phyloP scores from a whole-genome alignment of 2,797 vertebrate species.

The Sebastes oblongus region DNA sequence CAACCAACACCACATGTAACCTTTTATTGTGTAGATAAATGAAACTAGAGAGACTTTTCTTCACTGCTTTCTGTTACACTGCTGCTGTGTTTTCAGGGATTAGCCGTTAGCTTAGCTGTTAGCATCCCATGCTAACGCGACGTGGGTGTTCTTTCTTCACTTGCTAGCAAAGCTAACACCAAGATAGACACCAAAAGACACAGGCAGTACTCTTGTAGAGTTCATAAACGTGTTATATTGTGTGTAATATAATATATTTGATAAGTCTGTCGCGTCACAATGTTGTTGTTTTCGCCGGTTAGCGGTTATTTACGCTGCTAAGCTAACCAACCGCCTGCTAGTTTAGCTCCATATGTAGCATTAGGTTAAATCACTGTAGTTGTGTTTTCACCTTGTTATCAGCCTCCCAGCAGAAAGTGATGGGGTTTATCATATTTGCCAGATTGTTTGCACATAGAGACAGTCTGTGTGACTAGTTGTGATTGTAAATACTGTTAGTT shows the following conservation, averaged over 20 bases:
- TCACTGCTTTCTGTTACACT: conserved; percentile 35
- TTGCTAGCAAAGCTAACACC: conserved; percentile 38
- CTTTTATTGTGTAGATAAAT: not conserved
- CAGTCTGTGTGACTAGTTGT: not conserved
- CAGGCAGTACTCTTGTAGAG: fast-evolving
- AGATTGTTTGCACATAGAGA: fast-evolving
- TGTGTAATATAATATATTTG: not conserved
- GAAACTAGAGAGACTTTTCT: conserved; percentile 45
- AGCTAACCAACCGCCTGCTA: not conserved
- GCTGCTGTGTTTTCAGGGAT: conserved; percentile 74
- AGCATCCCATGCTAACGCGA: conserved; percentile 66
- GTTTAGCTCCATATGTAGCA: conserved; percentile 23
- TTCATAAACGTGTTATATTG: not conserved
- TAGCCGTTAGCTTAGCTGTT: conserved; percentile 65
- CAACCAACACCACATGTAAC: not conserved
- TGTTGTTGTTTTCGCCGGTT: conserved; percentile 42
- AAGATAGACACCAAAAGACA: fast-evolving
- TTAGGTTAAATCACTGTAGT: conserved; percentile 2
- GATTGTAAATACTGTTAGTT: conserved; percentile 15
- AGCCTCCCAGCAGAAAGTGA: not conserved
- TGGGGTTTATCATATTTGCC: not conserved
- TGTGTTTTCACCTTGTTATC: not conserved
- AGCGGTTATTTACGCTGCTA: conserved; percentile 16
- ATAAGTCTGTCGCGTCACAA: not conserved
- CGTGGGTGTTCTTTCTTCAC: conserved; percentile 77